Evolutionary conservation across 2,113 vertebrate genomes (phyloP).

Genomic region (Salminus brasiliensis): DNA sequence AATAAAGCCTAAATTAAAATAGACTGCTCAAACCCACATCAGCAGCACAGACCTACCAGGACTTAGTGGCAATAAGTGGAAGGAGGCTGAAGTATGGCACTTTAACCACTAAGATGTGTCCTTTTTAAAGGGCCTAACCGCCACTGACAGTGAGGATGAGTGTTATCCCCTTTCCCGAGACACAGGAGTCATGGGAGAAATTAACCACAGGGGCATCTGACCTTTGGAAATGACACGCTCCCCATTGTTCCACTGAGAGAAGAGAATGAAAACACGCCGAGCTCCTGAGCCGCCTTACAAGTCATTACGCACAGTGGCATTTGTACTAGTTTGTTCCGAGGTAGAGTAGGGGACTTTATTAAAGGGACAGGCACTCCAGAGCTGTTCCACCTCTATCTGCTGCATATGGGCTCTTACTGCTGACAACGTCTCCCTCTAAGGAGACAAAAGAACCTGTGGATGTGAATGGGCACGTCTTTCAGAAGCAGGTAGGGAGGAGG

Average conservation of each 20-base stretch:
- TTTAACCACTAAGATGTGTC: neutral
- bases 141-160: neutral
- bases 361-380: neutral
- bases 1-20: neutral
- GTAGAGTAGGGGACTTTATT: neutral
- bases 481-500: no score
- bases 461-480: no score
- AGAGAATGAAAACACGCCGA: conserved; percentile 21
- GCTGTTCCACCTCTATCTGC: neutral
- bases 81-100: neutral
- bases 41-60: neutral
- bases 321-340: neutral
- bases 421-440: no score
- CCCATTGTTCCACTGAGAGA: conserved; percentile 26
- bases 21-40: neutral
- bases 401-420: neutral
- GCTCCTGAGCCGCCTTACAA: neutral
- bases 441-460: no score
- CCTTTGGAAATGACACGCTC: conserved; percentile 36
- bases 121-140: neutral
- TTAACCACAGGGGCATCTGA: conserved; percentile 20
- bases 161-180: neutral
- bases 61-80: neutral
- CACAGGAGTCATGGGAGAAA: neutral
- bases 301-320: neutral